Base-by-base conservation (phyloP, 2,113 vertebrate genomes). In the Neolamprologus brichardi region DNA sequence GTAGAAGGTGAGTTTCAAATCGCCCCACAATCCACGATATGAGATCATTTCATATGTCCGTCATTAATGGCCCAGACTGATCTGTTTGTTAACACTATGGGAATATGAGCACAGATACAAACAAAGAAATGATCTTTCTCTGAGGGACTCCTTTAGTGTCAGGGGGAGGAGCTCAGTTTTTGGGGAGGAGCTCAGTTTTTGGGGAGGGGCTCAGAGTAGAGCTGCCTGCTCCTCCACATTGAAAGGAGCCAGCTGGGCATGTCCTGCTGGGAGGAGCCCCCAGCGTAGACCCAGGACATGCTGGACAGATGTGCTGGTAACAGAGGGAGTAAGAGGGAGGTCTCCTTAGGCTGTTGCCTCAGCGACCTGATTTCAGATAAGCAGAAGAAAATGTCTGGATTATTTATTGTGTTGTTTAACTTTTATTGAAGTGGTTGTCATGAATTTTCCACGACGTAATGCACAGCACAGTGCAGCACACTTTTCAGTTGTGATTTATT, bases 1-100 rank as follows among this genome's bases (percentile, higher is more conserved):
- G 98, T 99, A 91, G 98, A 99, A 98, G 98, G 98, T 99, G 96
- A 98, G 98, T 79, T 6, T 64, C 17, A 34, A 34, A 64, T 11
- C 3, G 15, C 17, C 56, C 54, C 30, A 62, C 30, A 62, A 11
- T 2, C 58, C 58, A 62, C 6, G 9, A 62, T 62, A 32, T 34
- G 58, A 62, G 58, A 62, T 62, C 8, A 1, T 62, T 34, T 62
- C 58, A 62, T 32, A 0, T 62, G 58, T 34, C 58, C 0, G 30
- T 62, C 6, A 34, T 34, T 62, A 62, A 34, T 34, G 17, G 5
- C 4, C 58, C 9, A 34, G 17, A 0, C 17, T 62, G 28, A 62
- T 18, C 28, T 30, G 4, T 25, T 56, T 56, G 53, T 25, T 56
- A 56, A 56, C 6, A 56, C 53, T 9, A 3, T 34, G 17, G 30